These are phyloP conservation scores for Zaprionus ghesquierei DNA, from an alignment of 1,140 invertebrate genomes.

Conservation along the genomic window DNA sequence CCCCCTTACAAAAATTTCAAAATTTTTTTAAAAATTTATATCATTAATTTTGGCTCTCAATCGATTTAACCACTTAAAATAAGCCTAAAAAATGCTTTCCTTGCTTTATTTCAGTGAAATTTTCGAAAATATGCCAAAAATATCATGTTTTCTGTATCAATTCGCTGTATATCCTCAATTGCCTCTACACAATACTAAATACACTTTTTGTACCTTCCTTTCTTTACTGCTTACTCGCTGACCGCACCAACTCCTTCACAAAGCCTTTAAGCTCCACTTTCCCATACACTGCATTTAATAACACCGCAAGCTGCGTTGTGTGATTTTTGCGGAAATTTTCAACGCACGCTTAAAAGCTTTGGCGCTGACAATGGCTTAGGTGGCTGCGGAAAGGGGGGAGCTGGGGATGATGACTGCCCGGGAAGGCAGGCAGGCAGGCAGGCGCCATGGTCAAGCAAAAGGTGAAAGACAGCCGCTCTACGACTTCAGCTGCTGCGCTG, in stretches of 20 bases:
- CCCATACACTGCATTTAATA: slow-evolving; percentile 22
- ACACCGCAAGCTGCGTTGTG: slow-evolving; percentile 7
- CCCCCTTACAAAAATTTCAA: neutral
- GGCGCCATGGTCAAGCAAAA: slow-evolving; percentile 66
- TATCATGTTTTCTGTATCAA: neutral
- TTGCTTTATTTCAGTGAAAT: neutral
- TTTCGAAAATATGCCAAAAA: neutral
- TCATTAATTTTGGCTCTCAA: neutral
- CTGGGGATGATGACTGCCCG: neutral
- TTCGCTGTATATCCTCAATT: too few relatives aligned
- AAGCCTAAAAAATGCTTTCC: neutral
- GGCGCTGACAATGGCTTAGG: slow-evolving; percentile 22
- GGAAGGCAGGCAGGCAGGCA: slow-evolving; percentile 27
- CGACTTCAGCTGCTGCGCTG: slow-evolving; percentile 4
- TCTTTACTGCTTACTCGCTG: neutral
- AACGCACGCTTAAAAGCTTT: slow-evolving; percentile 40
- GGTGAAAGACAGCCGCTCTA: slow-evolving; percentile 57
- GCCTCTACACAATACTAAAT: neutral
- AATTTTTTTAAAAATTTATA: neutral
- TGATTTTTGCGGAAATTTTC: slow-evolving; percentile 29
- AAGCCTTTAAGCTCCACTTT: neutral
- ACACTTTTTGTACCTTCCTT: neutral
- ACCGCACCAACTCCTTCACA: neutral
- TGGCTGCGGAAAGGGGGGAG: neutral
- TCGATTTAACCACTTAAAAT: neutral